phyloP scores from a whole-genome alignment of 2,888 invertebrate species.

The Eretmocerus hayati region DNA sequence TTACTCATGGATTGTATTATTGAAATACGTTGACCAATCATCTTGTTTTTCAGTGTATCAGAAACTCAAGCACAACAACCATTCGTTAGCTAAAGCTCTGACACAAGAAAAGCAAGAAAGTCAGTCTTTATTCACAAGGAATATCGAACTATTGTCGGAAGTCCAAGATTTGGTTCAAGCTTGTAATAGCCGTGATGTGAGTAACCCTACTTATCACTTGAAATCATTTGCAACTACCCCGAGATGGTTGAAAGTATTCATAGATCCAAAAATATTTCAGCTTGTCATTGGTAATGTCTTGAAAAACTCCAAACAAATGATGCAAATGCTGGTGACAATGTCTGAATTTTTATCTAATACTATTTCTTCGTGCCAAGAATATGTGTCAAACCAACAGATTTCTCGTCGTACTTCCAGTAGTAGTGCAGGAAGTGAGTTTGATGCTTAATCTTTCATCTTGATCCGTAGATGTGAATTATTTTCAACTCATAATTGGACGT shows the following conservation, averaged over 20 bases:
- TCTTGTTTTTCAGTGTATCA: constrained; percentile 31
- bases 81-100: constrained; percentile 35
- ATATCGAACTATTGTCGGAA: constrained; percentile 31
- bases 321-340: constrained; percentile 33
- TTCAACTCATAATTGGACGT: not conserved
- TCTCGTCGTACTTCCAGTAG: constrained; percentile 15
- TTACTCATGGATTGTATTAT: too few species aligned
- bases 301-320: constrained; percentile 34
- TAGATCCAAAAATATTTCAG: too few species aligned
- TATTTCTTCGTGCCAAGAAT: constrained; percentile 35
- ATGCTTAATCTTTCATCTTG: not conserved
- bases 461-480: not conserved
- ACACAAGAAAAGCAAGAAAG: constrained; percentile 36
- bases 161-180: constrained; percentile 32
- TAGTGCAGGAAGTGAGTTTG: constrained; percentile 18
- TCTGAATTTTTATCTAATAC: constrained; percentile 32
- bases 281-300: constrained; percentile 29
- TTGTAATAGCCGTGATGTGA: constrained; percentile 35
- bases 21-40: too few species aligned
- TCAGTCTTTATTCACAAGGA: constrained; percentile 33
- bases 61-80: constrained; percentile 36
- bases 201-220: too few species aligned
- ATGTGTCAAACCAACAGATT: constrained; percentile 18
- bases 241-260: too few species aligned
- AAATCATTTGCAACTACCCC: too few species aligned